Conservation (phyloP, 2,113 vertebrate species). For the Azemiops feae region DNA sequence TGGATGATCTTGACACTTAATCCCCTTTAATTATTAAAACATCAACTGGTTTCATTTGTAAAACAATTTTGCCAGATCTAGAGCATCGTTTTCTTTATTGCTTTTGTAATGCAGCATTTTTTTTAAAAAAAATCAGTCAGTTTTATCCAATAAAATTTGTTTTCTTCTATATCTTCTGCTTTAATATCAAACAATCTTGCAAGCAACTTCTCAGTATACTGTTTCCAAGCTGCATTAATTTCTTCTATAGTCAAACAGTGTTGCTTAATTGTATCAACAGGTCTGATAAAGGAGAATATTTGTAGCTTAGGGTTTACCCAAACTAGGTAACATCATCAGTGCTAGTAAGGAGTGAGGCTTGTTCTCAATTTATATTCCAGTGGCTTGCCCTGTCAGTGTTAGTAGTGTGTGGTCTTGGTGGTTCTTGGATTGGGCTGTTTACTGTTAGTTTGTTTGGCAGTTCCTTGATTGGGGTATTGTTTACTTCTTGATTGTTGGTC, state of each 20-base stretch:
- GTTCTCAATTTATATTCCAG: not conserved
- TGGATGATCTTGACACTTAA: not conserved
- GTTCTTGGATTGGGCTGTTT: not conserved
- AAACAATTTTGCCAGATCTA: not conserved
- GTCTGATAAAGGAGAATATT: not conserved
- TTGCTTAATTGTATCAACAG: not conserved
- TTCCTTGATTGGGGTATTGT: not conserved
- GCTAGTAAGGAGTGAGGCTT: not conserved
- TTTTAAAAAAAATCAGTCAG: not conserved
- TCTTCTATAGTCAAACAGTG: not conserved
- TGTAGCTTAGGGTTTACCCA: not conserved
- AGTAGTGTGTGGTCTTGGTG: not conserved
- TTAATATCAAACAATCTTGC: not conserved
- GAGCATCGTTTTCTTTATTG: not conserved
- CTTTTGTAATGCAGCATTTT: not conserved
- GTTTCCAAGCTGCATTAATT: not conserved
- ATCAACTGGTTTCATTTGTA: not conserved
- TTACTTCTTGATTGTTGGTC: not conserved
- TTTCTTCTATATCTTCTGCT: not conserved
- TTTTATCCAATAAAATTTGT: not conserved
- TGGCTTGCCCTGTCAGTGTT: not conserved
- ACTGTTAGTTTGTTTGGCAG: not conserved
- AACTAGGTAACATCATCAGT: not conserved
- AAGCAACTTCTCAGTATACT: not conserved
- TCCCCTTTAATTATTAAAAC: not conserved